Conservation (phyloP, 2,888 invertebrate species). For the Xestobium rufovillosum region DNA sequence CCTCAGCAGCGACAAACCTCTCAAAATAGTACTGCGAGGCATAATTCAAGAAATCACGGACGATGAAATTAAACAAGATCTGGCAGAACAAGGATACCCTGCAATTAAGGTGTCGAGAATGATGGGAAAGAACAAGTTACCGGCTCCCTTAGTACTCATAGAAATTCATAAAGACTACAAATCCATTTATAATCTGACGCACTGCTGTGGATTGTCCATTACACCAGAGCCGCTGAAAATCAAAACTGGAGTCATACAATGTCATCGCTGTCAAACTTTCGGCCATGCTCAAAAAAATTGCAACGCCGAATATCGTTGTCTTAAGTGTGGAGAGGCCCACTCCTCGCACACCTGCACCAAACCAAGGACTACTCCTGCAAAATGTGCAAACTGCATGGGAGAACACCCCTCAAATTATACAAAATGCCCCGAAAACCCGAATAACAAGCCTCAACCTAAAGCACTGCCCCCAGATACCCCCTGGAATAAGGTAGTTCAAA, state of each 20-base stretch:
- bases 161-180: slow-evolving; percentile 27
- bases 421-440: slow-evolving; percentile 28
- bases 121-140: slow-evolving; percentile 29
- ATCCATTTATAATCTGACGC: slow-evolving; percentile 17
- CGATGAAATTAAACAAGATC: slow-evolving; percentile 28
- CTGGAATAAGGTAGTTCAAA: no score
- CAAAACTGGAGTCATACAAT: slow-evolving; percentile 35
- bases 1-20: slow-evolving; percentile 35
- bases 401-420: slow-evolving; percentile 39
- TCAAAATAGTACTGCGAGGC: slow-evolving; percentile 40
- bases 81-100: slow-evolving; percentile 36
- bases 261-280: slow-evolving; percentile 43
- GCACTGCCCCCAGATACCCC: no score
- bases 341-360: slow-evolving; percentile 36
- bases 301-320: slow-evolving; percentile 37
- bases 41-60: slow-evolving; percentile 33
- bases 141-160: slow-evolving; percentile 30
- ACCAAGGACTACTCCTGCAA: slow-evolving; percentile 29
- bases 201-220: slow-evolving; percentile 28
- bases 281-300: no score
- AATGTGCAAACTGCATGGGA: slow-evolving; percentile 40
- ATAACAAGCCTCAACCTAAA: no score
- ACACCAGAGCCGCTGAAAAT: slow-evolving; percentile 36
- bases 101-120: slow-evolving; percentile 38
- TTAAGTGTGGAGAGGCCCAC: slow-evolving; percentile 43